These are phyloP conservation scores for Brachionus manjavacas DNA, from an alignment of 1,140 invertebrate genomes.

Conservation along the genomic window DNA sequence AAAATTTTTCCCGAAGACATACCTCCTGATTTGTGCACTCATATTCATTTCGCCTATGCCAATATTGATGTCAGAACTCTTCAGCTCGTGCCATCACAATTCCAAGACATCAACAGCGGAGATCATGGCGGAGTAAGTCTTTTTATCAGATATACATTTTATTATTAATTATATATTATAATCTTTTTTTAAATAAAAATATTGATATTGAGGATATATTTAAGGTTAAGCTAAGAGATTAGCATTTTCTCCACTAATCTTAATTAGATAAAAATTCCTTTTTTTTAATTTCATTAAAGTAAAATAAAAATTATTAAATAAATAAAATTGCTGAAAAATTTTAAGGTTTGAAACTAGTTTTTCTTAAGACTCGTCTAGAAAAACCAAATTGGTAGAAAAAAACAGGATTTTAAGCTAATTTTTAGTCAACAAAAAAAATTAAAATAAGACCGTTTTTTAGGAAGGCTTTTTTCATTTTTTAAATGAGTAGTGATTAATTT, in stretches of 20 bases:
- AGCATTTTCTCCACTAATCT: not conserved
- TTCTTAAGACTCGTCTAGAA: too few species aligned
- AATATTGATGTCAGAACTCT: constrained; percentile 23
- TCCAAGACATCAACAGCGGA: constrained; percentile 28
- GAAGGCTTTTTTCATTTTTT: too few species aligned
- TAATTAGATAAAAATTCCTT: not conserved
- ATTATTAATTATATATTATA: not conserved
- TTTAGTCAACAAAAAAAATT: too few species aligned
- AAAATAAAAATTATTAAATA: too few species aligned
- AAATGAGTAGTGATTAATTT: too few species aligned
- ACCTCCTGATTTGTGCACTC: constrained; percentile 21
- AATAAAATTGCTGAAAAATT: too few species aligned
- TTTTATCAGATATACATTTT: constrained; percentile 54
- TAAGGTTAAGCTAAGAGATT: not conserved
- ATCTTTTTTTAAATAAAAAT: not conserved
- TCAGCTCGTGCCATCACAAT: constrained; percentile 16
- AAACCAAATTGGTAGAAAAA: too few species aligned
- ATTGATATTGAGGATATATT: too few species aligned
- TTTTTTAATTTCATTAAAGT: not conserved
- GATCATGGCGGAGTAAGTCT: constrained; percentile 58
- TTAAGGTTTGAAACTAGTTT: too few species aligned
- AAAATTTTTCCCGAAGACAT: constrained; percentile 41
- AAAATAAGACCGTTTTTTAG: too few species aligned
- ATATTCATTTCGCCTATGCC: constrained; percentile 37
- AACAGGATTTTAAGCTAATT: too few species aligned